Percentiles rank a stretch among this genome's conserved stretches.
phyloP scores from a whole-genome alignment of 1,140 invertebrate genomes.

The Grapholita molesta region DNA sequence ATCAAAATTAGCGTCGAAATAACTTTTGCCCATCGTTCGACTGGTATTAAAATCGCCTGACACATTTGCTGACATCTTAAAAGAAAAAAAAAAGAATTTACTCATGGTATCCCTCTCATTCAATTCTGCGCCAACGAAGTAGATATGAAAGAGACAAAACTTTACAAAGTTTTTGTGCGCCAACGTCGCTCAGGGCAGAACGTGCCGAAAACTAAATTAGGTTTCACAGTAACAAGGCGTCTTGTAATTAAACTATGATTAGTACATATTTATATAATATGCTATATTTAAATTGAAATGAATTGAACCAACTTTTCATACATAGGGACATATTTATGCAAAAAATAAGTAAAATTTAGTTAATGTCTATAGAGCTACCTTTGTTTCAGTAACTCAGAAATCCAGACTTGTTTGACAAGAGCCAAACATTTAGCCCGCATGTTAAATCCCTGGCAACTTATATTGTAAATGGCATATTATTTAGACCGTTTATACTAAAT shows the following conservation, averaged over 20 bases:
- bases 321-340: too few relatives aligned
- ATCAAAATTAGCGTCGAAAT: neutral
- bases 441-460: neutral
- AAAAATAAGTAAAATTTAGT: too few relatives aligned
- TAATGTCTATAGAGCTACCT: too few relatives aligned
- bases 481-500: conserved; percentile 5
- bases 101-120: neutral
- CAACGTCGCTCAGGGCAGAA: conserved; percentile 29
- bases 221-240: neutral
- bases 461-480: neutral
- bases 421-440: neutral
- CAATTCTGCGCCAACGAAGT: neutral
- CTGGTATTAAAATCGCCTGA: neutral
- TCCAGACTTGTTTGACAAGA: neutral
- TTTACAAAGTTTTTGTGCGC: conserved; percentile 25
- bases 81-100: neutral
- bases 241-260: conserved; percentile 6
- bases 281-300: neutral
- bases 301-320: too few relatives aligned
- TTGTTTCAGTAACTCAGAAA: too few relatives aligned
- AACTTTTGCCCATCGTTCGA: neutral
- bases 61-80: neutral
- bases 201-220: conserved; percentile 35
- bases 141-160: neutral
- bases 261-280: neutral